These are phyloP conservation scores for Lucilia sericata DNA, from an alignment of 1,140 invertebrate species.

Conservation along the genomic window DNA sequence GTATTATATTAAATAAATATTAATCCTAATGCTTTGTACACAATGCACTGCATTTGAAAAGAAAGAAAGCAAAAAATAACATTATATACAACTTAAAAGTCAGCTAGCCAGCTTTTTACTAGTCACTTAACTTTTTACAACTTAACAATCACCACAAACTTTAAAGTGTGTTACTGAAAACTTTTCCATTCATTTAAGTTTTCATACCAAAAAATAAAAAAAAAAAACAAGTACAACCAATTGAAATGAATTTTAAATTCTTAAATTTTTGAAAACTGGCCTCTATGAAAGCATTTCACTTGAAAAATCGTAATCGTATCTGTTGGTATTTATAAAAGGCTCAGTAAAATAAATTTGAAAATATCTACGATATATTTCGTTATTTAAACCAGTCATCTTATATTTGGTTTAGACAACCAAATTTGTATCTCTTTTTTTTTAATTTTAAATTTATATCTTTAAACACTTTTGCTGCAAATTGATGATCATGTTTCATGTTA, in stretches of 20 bases:
- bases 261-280: neutral
- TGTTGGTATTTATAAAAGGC: no score
- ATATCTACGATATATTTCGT: no score
- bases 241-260: neutral
- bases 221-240: neutral
- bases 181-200: neutral
- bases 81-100: neutral
- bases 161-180: neutral
- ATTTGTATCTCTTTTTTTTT: neutral
- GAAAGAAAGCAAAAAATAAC: neutral
- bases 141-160: neutral
- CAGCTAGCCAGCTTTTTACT: constrained; percentile 20
- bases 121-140: neutral
- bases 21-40: constrained; percentile 13
- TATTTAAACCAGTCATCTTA: no score
- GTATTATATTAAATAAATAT: constrained; percentile 19
- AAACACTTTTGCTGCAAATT: constrained; percentile 1
- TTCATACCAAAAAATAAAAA: neutral
- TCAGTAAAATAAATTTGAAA: no score
- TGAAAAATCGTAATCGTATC: no score
- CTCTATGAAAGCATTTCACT: no score
- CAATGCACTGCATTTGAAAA: constrained; percentile 7
- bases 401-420: neutral
- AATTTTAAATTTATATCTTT: neutral
- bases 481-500: constrained; percentile 6